A percentile compares a stretch with the other conserved stretches of the same genome.
phyloP scores from a whole-genome alignment of 2,888 invertebrate genomes.

The Vannuccia rotundouncinata region DNA sequence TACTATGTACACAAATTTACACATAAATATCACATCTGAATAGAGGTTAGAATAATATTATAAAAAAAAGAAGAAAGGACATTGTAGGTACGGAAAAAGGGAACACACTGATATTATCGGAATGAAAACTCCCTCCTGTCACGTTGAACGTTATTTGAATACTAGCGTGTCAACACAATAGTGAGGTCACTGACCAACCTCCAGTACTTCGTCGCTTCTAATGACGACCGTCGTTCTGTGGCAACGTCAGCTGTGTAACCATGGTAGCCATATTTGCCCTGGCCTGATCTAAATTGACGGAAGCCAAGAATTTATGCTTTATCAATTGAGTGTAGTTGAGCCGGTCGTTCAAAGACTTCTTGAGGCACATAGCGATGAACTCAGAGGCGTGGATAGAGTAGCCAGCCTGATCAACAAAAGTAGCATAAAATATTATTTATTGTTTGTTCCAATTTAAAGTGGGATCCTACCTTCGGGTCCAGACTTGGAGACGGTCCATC shows the following conservation, averaged over 20 bases:
- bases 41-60: not conserved
- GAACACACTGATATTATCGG: too few relatives aligned
- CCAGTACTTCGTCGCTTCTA: too few relatives aligned
- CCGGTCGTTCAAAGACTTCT: not conserved
- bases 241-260: not conserved
- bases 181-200: too few relatives aligned
- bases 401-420: too few relatives aligned
- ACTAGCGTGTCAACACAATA: too few relatives aligned
- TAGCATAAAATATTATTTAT: too few relatives aligned
- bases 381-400: not conserved
- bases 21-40: not conserved
- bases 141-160: too few relatives aligned
- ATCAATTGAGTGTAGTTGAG: not conserved
- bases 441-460: too few relatives aligned
- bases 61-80: too few relatives aligned
- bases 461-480: not conserved
- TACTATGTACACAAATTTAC: not conserved
- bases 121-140: too few relatives aligned
- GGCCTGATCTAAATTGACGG: not conserved
- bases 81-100: too few relatives aligned
- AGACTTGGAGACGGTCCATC: not conserved
- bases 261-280: not conserved
- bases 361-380: not conserved
- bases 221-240: not conserved
- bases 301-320: not conserved